Evolutionary conservation across 2,888 invertebrate genomes (phyloP), one percentile per base, ranked within the genome.

Genomic region (Pterostichus madidus): DNA sequence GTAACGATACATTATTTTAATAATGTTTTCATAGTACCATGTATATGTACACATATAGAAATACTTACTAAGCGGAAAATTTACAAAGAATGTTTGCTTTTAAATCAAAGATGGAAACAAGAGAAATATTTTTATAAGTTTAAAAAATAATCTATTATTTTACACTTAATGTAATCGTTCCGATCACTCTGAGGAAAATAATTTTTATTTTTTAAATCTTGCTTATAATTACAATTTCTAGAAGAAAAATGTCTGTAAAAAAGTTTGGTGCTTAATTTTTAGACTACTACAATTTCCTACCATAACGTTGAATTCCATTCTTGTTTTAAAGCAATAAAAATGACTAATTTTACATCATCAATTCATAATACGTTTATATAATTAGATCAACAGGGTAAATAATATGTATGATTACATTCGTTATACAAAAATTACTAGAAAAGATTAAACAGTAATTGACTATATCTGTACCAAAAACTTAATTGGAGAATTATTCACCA

Each of bases 1-100:
- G 79, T 79, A 79, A 79, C 64, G 79, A 68, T 73, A 81, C 75
- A 81, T 59, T 81, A 81, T 81, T 81, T 81, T 75, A 81, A 81
- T 81, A 81, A 81, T 73, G 81, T 81, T 75, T 80, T 81, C 71
- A 80, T 81, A 81, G 75, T 80, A 80, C 73, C 71, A 80, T 80
- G 68, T 80, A 79, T 80, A 80, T 75, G 73, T 81, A 81, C 75
- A 81, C 81, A 75, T 81, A 61, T 81, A 80, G 76, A 31, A 53
- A 76, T 76, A 52, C 17, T 73, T 80, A 71, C 75, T 81, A 81
- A 81, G 81, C 81, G 75, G 32, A 64, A 68, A 75, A 44, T 81
- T 32, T 24, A 24, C 24, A 24, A 24, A 81, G 44, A 75, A 52
- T 24, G 68, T 46, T 17, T 77, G 75, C 75, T 49, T 52, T 75